Conservation (phyloP, 1,140 invertebrate species). For the Wiebesia pumilae region DNA sequence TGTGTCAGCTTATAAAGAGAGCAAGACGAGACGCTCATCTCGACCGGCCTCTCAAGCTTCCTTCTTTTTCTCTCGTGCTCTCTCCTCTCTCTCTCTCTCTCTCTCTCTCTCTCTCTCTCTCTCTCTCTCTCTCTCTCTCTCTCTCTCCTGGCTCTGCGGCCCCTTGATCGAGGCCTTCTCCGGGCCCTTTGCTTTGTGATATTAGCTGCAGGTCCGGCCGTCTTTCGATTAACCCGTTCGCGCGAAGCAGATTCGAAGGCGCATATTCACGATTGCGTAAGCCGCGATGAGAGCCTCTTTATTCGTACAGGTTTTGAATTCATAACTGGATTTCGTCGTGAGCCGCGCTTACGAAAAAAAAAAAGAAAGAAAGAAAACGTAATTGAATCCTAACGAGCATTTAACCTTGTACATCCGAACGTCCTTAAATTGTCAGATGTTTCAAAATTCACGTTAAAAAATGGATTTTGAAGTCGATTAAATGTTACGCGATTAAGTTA, state of each 20-base stretch:
- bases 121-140: background rate
- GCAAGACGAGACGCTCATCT: background rate
- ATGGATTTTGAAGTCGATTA: too few relatives aligned
- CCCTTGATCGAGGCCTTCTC: background rate
- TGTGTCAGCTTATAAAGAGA: background rate
- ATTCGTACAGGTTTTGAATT: background rate
- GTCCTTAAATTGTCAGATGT: too few relatives aligned
- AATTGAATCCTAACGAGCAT: background rate
- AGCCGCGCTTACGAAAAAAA: background rate
- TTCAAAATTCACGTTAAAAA: too few relatives aligned
- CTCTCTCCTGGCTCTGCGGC: background rate
- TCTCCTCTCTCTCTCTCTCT: background rate
- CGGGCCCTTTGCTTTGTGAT: slow-evolving; percentile 13
- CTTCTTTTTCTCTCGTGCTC: background rate
- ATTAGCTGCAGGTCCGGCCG: slow-evolving; percentile 4
- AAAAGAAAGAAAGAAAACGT: too few relatives aligned
- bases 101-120: background rate
- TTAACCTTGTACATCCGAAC: too few relatives aligned
- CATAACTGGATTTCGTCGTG: slow-evolving; percentile 1
- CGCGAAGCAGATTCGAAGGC: background rate
- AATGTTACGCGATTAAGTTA: too few relatives aligned
- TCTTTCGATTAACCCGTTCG: slow-evolving; percentile 18
- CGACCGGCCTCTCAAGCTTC: slow-evolving; percentile 6
- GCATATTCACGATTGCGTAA: slow-evolving; percentile 19
- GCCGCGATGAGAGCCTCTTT: background rate